Conservation (phyloP, 2,113 vertebrate genomes). For the Verasper variegatus region DNA sequence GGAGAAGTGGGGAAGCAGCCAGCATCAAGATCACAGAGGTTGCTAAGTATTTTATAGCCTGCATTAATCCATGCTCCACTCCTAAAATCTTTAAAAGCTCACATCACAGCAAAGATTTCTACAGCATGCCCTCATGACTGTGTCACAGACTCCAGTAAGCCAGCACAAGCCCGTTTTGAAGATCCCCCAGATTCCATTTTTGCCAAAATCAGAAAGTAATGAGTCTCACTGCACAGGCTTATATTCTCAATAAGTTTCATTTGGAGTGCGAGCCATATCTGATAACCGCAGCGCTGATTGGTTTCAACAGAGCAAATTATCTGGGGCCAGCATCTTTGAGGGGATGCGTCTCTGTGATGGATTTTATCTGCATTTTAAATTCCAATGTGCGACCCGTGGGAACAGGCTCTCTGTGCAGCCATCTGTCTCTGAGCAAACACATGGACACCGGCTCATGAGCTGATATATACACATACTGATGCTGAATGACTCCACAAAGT, state of each 20-base stretch:
- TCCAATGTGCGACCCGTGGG: slow-evolving; percentile 71
- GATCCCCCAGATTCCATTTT: too few relatives aligned
- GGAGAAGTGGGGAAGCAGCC: neutral
- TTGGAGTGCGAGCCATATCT: slow-evolving; percentile 38
- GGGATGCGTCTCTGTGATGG: slow-evolving; percentile 53
- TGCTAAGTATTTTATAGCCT: slow-evolving; percentile 19
- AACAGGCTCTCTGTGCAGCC: slow-evolving; percentile 57
- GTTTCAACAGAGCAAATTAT: slow-evolving; percentile 44
- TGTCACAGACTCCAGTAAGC: slow-evolving; percentile 16
- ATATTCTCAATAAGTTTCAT: slow-evolving; percentile 39
- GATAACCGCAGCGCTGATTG: slow-evolving; percentile 32
- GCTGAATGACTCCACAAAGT: slow-evolving; percentile 23
- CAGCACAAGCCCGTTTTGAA: neutral
- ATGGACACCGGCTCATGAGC: slow-evolving; percentile 49
- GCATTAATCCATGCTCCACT: slow-evolving; percentile 16
- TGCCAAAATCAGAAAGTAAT: too few relatives aligned
- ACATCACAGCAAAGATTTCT: slow-evolving; percentile 17
- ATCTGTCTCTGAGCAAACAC: slow-evolving; percentile 73
- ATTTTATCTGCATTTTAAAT: slow-evolving; percentile 73
- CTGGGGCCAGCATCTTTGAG: slow-evolving; percentile 35
- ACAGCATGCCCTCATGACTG: neutral
- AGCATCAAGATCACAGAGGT: neutral
- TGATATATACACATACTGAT: slow-evolving; percentile 7
- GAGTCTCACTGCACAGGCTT: neutral
- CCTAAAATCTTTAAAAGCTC: neutral